A percentile compares a stretch with the other conserved stretches of the same genome.
These are phyloP conservation scores for Parthenolecanium corni DNA, from an alignment of 2,888 invertebrate genomes.

Conservation along the genomic window DNA sequence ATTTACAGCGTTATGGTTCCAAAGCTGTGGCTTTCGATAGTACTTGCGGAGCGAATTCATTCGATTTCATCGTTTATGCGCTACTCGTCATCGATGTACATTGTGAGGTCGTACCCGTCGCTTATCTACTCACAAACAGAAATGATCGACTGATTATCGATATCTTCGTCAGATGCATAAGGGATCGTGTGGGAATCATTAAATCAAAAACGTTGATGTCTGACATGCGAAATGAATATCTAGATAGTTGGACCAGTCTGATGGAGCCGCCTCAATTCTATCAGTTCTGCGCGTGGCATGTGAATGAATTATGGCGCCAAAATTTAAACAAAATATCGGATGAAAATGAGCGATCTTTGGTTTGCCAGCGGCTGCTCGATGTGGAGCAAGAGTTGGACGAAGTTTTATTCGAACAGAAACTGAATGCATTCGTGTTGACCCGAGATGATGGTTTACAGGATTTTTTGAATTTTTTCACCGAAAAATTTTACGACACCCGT, in stretches of 20 bases:
- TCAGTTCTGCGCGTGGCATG: conserved; percentile 3
- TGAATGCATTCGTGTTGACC: background rate
- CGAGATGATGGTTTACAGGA: background rate
- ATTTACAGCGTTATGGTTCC: background rate
- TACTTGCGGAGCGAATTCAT: conserved; percentile 1
- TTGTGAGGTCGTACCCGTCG: conserved; percentile 10
- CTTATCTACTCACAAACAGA: conserved; percentile 18
- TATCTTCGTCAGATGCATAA: conserved; percentile 7
- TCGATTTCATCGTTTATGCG: conserved; percentile 11
- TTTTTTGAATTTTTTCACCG: conserved; percentile 2
- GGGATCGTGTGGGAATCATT: conserved; percentile 6
- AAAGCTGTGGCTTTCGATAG: conserved; percentile 6
- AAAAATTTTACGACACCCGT: background rate
- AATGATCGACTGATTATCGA: conserved; percentile 2
- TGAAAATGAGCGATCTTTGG: background rate
- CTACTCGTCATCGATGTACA: conserved; percentile 10
- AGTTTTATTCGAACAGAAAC: background rate
- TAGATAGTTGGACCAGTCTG: background rate
- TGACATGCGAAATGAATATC: conserved; percentile 3
- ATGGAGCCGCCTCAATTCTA: conserved; percentile 4
- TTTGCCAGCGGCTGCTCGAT: background rate
- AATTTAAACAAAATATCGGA: conserved; percentile 8
- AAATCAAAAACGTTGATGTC: conserved; percentile 2
- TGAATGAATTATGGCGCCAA: conserved; percentile 15
- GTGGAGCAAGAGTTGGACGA: conserved; percentile 3